Conservation (phyloP, 2,797 vertebrate species). For the Mastacembelus armatus region DNA sequence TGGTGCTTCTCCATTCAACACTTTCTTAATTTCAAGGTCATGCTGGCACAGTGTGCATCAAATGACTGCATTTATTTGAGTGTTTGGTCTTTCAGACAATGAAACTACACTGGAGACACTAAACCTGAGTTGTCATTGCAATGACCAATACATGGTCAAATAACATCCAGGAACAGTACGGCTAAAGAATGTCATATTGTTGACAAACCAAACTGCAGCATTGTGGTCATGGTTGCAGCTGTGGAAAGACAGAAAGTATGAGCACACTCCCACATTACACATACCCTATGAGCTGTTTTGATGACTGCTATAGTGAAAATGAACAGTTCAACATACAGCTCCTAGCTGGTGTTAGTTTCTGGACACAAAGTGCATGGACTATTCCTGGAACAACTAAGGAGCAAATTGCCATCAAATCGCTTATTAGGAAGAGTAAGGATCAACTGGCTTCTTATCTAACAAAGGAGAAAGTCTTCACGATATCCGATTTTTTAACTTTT, state of each 20-base stretch:
- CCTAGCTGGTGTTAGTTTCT: conserved; percentile 19
- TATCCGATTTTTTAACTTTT: not conserved
- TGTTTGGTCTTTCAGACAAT: conserved; percentile 63
- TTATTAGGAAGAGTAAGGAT: too few relatives aligned
- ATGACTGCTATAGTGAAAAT: conserved; percentile 20
- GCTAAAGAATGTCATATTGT: conserved; percentile 51
- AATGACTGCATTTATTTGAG: conserved; percentile 61
- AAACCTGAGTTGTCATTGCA: conserved; percentile 48
- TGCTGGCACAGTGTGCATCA: conserved; percentile 60
- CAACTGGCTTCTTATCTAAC: too few relatives aligned
- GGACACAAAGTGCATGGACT: too few relatives aligned
- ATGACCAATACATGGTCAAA: conserved; percentile 37
- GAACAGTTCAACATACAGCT: conserved; percentile 13
- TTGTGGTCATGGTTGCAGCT: conserved; percentile 36
- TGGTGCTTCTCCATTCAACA: too few relatives aligned
- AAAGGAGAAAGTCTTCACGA: not conserved
- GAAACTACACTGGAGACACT: conserved; percentile 51
- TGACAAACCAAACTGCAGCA: conserved; percentile 58
- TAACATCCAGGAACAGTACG: conserved; percentile 50
- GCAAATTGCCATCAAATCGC: too few relatives aligned
- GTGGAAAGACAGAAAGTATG: conserved; percentile 22
- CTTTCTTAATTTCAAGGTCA: conserved; percentile 66
- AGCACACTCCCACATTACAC: conserved; percentile 8
- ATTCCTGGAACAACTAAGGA: too few relatives aligned
- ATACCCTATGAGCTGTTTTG: conserved; percentile 13